Evolutionary conservation across 2,113 vertebrate genomes (phyloP).

Genomic region (Lipotes vexillifer): DNA sequence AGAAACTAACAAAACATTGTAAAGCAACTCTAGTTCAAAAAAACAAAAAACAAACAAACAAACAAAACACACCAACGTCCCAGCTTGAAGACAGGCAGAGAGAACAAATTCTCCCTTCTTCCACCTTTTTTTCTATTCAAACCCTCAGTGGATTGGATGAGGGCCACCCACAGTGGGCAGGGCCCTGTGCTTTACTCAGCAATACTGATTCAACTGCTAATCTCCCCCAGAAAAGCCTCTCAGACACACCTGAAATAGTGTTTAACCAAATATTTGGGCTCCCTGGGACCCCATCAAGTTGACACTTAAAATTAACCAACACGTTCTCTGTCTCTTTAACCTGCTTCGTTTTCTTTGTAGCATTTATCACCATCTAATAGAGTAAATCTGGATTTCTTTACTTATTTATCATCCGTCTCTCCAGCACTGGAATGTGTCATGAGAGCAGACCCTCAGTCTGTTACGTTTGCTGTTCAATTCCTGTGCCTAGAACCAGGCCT

Average conservation of each 20-base stretch:
- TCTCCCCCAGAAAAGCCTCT: background rate
- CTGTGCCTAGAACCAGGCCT: background rate
- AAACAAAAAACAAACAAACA: too few relatives aligned
- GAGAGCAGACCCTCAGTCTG: fast-evolving
- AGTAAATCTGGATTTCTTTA: background rate
- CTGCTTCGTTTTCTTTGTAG: background rate
- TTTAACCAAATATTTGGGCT: background rate
- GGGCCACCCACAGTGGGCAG: background rate
- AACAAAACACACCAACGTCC: too few relatives aligned
- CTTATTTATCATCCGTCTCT: background rate
- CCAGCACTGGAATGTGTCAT: fast-evolving
- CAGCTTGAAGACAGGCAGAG: background rate
- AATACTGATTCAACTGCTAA: background rate
- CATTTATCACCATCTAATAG: fast-evolving
- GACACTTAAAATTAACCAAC: background rate
- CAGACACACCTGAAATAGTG: background rate
- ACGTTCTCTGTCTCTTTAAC: background rate
- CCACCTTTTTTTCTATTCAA: background rate
- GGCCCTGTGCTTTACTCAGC: background rate
- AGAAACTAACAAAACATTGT: too few relatives aligned
- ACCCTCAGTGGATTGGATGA: background rate
- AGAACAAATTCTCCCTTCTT: background rate
- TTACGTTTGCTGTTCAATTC: background rate
- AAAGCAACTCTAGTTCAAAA: too few relatives aligned
- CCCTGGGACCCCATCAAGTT: background rate